These are phyloP conservation scores for Trachelipus rathkii DNA, from an alignment of 1,140 invertebrate species.

Conservation along the genomic window DNA sequence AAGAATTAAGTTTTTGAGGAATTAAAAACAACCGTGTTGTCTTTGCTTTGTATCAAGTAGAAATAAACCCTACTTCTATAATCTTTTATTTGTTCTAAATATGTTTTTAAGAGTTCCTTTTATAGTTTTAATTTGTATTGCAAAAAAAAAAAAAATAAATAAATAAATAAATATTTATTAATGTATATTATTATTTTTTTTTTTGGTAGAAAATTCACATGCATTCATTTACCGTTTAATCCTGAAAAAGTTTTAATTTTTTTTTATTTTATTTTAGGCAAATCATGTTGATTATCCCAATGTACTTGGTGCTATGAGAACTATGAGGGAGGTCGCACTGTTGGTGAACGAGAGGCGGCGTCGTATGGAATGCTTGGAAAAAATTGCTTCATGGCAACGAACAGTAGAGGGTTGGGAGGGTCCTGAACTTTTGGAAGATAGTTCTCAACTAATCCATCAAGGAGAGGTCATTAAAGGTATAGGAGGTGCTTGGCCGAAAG, in stretches of 20 bases:
- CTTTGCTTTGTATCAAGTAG: too few relatives aligned
- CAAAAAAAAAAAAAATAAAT: too few relatives aligned
- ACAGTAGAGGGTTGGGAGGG: constrained; percentile 78
- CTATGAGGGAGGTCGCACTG: constrained; percentile 70
- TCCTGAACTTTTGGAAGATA: constrained; percentile 70
- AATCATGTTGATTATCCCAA: constrained; percentile 67
- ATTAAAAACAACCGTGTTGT: too few relatives aligned
- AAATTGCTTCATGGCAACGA: constrained; percentile 72
- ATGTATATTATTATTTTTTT: too few relatives aligned
- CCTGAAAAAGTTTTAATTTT: not conserved
- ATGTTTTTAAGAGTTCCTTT: too few relatives aligned
- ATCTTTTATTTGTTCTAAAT: too few relatives aligned
- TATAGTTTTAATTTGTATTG: too few relatives aligned
- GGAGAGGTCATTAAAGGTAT: constrained; percentile 77
- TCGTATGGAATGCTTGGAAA: constrained; percentile 75
- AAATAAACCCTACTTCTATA: too few relatives aligned
- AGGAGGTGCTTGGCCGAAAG: constrained; percentile 73
- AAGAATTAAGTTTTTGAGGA: too few relatives aligned
- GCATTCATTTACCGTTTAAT: too few relatives aligned
- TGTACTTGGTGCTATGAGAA: constrained; percentile 65
- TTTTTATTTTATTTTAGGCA: constrained; percentile 42
- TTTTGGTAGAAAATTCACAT: too few relatives aligned
- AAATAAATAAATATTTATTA: too few relatives aligned
- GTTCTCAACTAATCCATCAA: constrained; percentile 72
- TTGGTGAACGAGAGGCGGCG: constrained; percentile 76